These are phyloP conservation scores for Plagodis dolabraria DNA, from an alignment of 2,888 invertebrate species.

Conservation along the genomic window DNA sequence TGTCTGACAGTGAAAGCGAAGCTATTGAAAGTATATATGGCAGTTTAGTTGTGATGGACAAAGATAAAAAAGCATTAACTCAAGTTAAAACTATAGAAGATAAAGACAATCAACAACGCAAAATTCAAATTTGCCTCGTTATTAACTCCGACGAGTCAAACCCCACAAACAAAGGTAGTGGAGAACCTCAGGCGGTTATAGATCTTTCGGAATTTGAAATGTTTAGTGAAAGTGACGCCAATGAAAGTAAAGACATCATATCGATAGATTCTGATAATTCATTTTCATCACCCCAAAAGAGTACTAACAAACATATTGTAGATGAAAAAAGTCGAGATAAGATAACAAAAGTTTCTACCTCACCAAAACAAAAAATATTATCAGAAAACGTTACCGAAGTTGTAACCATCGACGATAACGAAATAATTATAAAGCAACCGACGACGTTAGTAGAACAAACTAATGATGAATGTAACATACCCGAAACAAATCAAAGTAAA, in stretches of 20 bases:
- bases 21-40: conserved; percentile 74
- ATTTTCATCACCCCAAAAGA: conserved; percentile 20
- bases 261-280: conserved; percentile 26
- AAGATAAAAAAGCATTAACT: conserved; percentile 38
- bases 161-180: conserved; percentile 11
- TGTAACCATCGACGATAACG: conserved; percentile 18
- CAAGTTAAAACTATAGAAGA: conserved; percentile 40
- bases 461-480: neutral
- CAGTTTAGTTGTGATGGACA: conserved; percentile 62
- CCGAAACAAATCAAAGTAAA: neutral
- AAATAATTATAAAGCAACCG: neutral
- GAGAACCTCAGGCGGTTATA: conserved; percentile 24
- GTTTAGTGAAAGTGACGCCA: conserved; percentile 40
- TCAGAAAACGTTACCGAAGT: neutral
- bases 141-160: conserved; percentile 48
- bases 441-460: neutral
- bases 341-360: neutral
- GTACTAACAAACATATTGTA: neutral
- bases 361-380: neutral
- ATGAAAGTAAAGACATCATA: conserved; percentile 26
- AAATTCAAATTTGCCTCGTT: conserved; percentile 70
- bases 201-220: conserved; percentile 62
- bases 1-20: conserved; percentile 79
- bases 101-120: conserved; percentile 53
- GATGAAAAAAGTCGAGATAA: neutral